Base-by-base conservation (phyloP, 2,797 vertebrate genomes). In the Acanthurus lineatus region DNA sequence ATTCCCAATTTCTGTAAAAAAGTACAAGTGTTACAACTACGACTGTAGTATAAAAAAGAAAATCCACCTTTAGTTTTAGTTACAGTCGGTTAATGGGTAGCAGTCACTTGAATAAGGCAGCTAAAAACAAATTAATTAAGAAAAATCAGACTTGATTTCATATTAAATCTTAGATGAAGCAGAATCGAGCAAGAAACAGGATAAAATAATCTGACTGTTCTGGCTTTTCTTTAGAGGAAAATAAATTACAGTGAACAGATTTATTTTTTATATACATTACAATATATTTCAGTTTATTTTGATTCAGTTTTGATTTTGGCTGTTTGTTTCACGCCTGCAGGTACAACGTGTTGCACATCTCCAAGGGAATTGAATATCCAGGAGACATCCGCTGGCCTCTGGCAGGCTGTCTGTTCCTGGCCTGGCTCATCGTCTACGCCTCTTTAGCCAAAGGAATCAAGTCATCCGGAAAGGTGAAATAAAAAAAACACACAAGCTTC, bases 401-500 rank as follows among this genome's bases (percentile, higher is more conserved):
- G 77, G 98, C 96, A 3, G 93, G 97, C 0, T 97, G 97, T 66
- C 96, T 99, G 68, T 94, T 97, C 76, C 88, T 99, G 86, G 98
- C 98, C 67, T 99, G 98, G 98, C 72, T 97, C 61, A 99, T 99
- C 60, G 98, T 99, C 51, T 99, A 99, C 5, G 95, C 95, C 0
- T 99, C 98, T 40, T 93, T 99, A 83, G 98, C 98, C 59, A 99
- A 99, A 96, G 98, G 98, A 89, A 99, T 99, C 95, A 99, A 99
- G 94, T 97, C 97, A 69, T 99, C 98, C 40, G 98, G 98, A 87
- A 99, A 99, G 95, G 98, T 99, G 28, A 28, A 28, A n/a, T n/a
- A 28, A 87, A 79, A 6, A 5, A 45, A 66, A 56, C 9, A 9
- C 38, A 63, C 11, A 28, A 1, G 47, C 32, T 3, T 11, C 35